Base-by-base conservation (phyloP, 2,113 vertebrate genomes). In the Halichoerus grypus region DNA sequence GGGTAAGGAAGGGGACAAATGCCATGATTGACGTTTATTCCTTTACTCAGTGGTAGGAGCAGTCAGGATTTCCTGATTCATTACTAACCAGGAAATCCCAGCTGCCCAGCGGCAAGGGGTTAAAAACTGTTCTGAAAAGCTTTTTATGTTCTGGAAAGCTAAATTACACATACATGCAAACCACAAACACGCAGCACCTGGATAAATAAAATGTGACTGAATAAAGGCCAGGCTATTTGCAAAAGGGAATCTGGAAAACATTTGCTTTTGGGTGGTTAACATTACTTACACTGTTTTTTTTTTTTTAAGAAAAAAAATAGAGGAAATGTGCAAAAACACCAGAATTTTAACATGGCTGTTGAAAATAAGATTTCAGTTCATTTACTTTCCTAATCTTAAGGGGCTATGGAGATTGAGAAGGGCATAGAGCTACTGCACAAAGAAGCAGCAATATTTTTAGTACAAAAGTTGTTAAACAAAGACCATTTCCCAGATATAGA, bases 161-260 rank as follows among this genome's bases (percentile, higher is more conserved):
- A 98, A 98, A 98, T 97, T 98, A 97, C 97, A 98, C 95, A 94
- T 88, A 46, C 59, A 92, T 84, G 94, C 96, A 97, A 98, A 98
- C 94, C 98, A 98, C 97, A 98, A 98, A 98, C 97, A 98, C 59
- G 85, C 51, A 98, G 97, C 98, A 99, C 98, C 98, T 99, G 98
- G 95, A 67, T 98, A 99, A 99, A 99, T 98, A 99, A 84, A 85
- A 39, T 93, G 87, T 98, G 91, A 91, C 96, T 89, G 95, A 89
- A 72, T 98, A 98, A 98, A 98, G 97, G 28, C 86, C 55, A 16
- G 59, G 87, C 87, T 97, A 94, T 98, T 94, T 98, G 93, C 94
- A 97, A 95, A 97, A 98, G 61, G 97, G 97, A 98, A 98, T 98
- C 98, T 98, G 97, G 97, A 98, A 98, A 98, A 93, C 93, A 96